These are phyloP conservation scores for Craterocephalus amniculus DNA, from an alignment of 2,797 vertebrate species.

Conservation along the genomic window DNA sequence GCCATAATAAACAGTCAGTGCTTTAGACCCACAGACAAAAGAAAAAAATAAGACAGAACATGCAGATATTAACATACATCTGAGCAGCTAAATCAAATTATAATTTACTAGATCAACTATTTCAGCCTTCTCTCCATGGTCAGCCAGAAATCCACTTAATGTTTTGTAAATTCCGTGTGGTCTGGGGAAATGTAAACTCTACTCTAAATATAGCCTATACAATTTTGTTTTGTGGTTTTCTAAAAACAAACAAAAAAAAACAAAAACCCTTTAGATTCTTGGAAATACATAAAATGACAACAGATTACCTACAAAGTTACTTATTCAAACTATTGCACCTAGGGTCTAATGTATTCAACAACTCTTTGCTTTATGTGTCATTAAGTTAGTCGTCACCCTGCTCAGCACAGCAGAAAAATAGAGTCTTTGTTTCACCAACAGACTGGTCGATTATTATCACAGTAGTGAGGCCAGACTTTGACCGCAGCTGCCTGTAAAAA, in stretches of 20 bases:
- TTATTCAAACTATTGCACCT: slow-evolving; percentile 30
- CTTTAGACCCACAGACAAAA: background rate
- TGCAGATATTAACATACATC: background rate
- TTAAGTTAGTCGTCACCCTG: slow-evolving; percentile 45
- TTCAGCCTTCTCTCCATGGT: background rate
- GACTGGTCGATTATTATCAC: slow-evolving; percentile 65
- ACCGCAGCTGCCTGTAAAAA: slow-evolving; percentile 50
- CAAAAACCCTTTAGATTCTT: background rate
- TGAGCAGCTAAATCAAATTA: background rate
- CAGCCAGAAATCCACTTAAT: background rate
- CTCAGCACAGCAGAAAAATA: slow-evolving; percentile 60
- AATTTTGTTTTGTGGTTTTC: too few species aligned
- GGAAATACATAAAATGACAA: slow-evolving; percentile 1
- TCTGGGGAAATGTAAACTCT: background rate
- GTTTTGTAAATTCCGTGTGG: background rate
- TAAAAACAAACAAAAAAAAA: too few species aligned
- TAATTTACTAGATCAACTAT: background rate
- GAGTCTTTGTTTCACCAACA: slow-evolving; percentile 62
- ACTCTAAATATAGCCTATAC: too few species aligned
- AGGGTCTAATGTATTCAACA: slow-evolving; percentile 12
- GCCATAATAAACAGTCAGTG: too few species aligned
- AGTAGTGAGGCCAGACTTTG: slow-evolving; percentile 63
- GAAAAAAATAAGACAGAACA: background rate
- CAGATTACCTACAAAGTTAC: slow-evolving; percentile 8
- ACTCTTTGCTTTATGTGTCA: slow-evolving; percentile 42